Percentiles rank a stretch among this genome's conserved stretches.
Evolutionary conservation across 2,797 vertebrate species (phyloP).

Genomic region (Cheirogaleus major): DNA sequence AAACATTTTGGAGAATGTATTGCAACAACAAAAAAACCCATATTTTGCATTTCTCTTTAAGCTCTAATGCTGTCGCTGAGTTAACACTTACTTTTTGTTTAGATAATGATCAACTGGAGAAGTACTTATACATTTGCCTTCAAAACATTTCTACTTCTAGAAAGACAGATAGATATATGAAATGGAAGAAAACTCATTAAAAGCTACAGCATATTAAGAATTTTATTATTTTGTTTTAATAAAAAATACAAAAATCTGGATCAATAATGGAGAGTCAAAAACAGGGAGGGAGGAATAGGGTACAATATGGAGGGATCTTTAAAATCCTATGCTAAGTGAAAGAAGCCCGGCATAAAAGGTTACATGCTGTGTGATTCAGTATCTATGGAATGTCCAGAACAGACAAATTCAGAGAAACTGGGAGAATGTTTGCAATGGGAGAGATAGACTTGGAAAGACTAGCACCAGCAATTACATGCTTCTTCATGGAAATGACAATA

Average conservation of each 20-base stretch:
- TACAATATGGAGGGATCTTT: background rate
- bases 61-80: background rate
- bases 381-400: background rate
- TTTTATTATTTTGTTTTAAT: background rate
- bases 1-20: background rate
- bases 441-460: background rate
- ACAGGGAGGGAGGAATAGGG: background rate
- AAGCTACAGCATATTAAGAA: background rate
- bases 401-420: background rate
- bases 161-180: background rate
- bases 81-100: background rate
- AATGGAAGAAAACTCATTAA: background rate
- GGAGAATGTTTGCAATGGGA: background rate
- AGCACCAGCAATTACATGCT: background rate
- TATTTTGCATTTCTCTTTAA: background rate
- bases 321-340: background rate
- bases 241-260: background rate
- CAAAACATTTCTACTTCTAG: background rate
- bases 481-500: background rate
- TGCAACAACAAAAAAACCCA: background rate
- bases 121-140: background rate
- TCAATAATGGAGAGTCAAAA: background rate
- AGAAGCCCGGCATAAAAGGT: background rate
- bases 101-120: background rate
- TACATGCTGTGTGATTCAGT: background rate